phyloP scores from a whole-genome alignment of 1,140 invertebrate genomes.

The Drosophila seguyi region DNA sequence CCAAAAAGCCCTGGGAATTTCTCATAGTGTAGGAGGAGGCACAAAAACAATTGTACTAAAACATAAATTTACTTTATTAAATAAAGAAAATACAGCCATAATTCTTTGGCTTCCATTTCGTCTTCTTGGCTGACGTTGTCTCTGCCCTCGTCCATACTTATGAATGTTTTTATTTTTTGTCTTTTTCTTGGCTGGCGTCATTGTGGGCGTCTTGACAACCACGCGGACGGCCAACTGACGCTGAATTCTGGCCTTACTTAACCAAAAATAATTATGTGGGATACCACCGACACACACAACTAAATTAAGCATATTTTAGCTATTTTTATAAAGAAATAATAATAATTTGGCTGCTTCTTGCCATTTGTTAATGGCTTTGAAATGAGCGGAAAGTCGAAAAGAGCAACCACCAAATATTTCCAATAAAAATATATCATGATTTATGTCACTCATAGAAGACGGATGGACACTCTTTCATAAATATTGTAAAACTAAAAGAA shows the following conservation, averaged over 20 bases:
- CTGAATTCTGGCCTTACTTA: constrained; percentile 64
- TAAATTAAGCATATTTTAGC: constrained; percentile 83
- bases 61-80: constrained; percentile 79
- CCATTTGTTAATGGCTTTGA: constrained; percentile 81
- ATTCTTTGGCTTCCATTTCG: constrained; percentile 78
- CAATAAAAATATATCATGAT: constrained; percentile 21
- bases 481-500: neutral
- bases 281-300: constrained; percentile 56
- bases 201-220: constrained; percentile 73
- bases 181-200: constrained; percentile 62
- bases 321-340: constrained; percentile 76
- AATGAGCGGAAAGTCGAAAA: constrained; percentile 49
- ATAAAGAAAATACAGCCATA: constrained; percentile 76
- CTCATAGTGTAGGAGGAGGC: constrained; percentile 65
- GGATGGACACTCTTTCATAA: constrained; percentile 3
- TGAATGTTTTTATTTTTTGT: neutral
- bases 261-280: constrained; percentile 81
- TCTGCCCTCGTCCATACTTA: constrained; percentile 33
- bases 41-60: constrained; percentile 65
- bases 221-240: constrained; percentile 50
- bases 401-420: constrained; percentile 21
- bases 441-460: constrained; percentile 6
- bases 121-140: constrained; percentile 40
- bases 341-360: constrained; percentile 74
- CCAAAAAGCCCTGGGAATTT: constrained; percentile 63